Base-by-base conservation (phyloP, 2,797 vertebrate species). In the Cirrhinus mrigala region DNA sequence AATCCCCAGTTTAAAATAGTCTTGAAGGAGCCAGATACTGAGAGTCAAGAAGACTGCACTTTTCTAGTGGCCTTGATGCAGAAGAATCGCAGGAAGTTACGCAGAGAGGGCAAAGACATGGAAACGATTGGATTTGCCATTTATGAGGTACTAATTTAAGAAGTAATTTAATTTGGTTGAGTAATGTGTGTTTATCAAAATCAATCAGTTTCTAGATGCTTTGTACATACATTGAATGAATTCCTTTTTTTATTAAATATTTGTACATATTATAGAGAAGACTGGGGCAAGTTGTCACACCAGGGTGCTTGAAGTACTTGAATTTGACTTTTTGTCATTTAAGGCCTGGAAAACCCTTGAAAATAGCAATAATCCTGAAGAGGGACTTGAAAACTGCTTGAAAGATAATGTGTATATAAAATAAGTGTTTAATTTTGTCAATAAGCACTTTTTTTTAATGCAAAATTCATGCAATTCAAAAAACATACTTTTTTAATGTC, bases 51-150 rank as follows among this genome's bases (percentile, higher is more conserved):
- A 0, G 96, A 95, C 69, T 96, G 96, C 91, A 97, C 95, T 86
- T 96, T 97, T 83, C 89, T 97, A 48, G 90, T 97, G 33, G 96
- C 96, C 0, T 91, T 97, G 81, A 97, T 97, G 96, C 96, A 97
- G 93, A 97, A 97, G 81, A 82, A 97, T 88, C 94, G 96, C 1
- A 94, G 96, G 37, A 91, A 92, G 0, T 92, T 96, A 86, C 94
- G 94, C 40, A 92, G 91, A n/a, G 85, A 90, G 0, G 96, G 96
- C 69, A 94, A 95, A 8, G 96, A 97, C 93, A 96, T 97, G 96
- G 96, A 96, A 90, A 96, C 96, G 54, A 97, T 97, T 0, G 96
- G 96, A 24, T 97, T 96, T 0, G 96, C 96, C 0, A 92, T 97
- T 85, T 97, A 97, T 0, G 95, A 97, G 95, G 96, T 95, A 83